Evolutionary conservation across 2,113 vertebrate genomes (phyloP).

Genomic region (Peromyscus polionotus): DNA sequence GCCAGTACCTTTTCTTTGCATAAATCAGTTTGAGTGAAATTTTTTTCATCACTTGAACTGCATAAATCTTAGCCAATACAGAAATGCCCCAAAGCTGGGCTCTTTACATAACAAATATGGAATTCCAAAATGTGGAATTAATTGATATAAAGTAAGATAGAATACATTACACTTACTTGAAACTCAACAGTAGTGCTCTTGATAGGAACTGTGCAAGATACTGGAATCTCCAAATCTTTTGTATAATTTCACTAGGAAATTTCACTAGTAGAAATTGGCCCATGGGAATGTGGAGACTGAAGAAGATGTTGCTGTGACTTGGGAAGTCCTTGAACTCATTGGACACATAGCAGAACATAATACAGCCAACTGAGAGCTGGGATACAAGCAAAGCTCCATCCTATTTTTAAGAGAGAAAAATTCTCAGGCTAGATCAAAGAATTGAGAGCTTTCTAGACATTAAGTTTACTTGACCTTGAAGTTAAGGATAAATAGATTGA

Average conservation of each 20-base stretch:
- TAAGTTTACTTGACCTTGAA: not conserved
- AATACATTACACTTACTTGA: not conserved
- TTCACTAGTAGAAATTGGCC: not conserved
- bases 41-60: not conserved
- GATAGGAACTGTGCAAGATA: not conserved
- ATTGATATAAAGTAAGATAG: not conserved
- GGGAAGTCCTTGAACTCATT: not conserved
- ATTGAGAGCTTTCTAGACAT: not conserved
- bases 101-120: not conserved
- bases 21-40: not conserved
- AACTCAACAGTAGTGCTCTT: not conserved
- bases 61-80: not conserved
- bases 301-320: not conserved
- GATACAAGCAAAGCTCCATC: not conserved
- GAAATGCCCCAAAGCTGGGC: not conserved
- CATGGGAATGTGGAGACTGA: not conserved
- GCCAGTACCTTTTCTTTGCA: not conserved
- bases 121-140: not conserved
- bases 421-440: not conserved
- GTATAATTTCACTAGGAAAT: conserved; percentile 22
- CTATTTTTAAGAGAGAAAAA: conserved; percentile 10
- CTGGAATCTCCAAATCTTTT: not conserved
- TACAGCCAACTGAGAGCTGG: not conserved
- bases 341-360: not conserved
- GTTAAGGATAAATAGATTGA: not conserved